Conservation (phyloP, 2,888 invertebrate genomes). For the Pterostichus madidus region DNA sequence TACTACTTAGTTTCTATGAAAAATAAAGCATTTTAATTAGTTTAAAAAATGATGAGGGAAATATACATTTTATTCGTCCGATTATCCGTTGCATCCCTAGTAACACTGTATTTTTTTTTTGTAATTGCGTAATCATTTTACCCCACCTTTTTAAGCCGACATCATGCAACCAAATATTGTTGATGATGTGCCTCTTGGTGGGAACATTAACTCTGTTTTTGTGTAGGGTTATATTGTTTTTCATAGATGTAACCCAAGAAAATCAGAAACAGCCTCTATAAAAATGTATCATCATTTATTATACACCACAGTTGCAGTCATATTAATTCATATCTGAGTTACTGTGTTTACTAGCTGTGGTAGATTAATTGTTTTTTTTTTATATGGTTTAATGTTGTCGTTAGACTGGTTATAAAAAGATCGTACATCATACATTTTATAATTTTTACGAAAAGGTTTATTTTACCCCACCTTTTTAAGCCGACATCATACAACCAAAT, state of each 20-base stretch:
- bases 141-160: conserved; percentile 1
- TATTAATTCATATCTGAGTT: not conserved
- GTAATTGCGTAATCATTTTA: no score
- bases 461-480: no score
- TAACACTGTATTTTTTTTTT: no score
- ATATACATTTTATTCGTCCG: no score
- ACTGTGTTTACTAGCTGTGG: conserved; percentile 20
- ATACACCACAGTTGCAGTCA: not conserved
- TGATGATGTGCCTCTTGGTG: conserved; percentile 53
- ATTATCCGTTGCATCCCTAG: no score
- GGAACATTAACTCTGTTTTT: conserved; percentile 60
- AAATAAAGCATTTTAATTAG: no score
- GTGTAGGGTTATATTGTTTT: conserved; percentile 40
- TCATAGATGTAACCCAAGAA: not conserved
- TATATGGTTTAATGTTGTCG: conserved; percentile 17
- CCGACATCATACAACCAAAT: conserved; percentile 32
- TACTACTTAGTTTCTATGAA: no score
- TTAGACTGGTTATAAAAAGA: conserved; percentile 10
- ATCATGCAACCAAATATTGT: conserved; percentile 35
- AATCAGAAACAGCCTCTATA: conserved; percentile 3
- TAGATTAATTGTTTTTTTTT: not conserved
- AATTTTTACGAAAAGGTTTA: no score
- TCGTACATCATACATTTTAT: no score
- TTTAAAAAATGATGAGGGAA: no score
- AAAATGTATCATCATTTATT: not conserved